Evolutionary conservation across 2,113 vertebrate genomes (phyloP).

Genomic region (Menura novaehollandiae): DNA sequence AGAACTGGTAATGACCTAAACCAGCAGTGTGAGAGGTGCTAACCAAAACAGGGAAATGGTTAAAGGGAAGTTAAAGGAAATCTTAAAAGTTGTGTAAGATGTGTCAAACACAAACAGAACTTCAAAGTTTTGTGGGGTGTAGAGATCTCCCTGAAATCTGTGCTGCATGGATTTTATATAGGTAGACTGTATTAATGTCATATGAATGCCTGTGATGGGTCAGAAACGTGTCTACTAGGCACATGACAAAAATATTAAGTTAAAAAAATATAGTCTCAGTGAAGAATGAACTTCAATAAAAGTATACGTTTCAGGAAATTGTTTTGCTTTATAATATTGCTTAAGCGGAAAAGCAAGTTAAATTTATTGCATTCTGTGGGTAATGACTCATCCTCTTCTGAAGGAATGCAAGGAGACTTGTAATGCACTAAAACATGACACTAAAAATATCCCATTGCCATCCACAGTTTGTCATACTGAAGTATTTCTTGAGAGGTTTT

Average conservation of each 20-base stretch:
- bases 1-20: background rate
- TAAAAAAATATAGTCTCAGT: background rate
- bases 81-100: background rate
- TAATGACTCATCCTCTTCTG: conserved; percentile 24
- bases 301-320: background rate
- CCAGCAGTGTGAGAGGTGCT: background rate
- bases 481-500: conserved; percentile 17
- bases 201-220: background rate
- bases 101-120: background rate
- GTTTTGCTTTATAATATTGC: background rate
- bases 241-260: background rate
- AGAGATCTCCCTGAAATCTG: background rate
- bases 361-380: background rate
- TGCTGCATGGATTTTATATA: background rate
- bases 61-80: background rate
- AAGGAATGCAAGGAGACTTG: background rate
- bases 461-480: background rate
- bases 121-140: background rate
- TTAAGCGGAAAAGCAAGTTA: background rate
- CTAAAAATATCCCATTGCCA: conserved; percentile 19
- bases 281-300: background rate
- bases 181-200: background rate
- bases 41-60: background rate
- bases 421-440: background rate
- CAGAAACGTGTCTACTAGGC: background rate